Base-by-base conservation (phyloP, 2,113 vertebrate species). In the Syngnathoides biaculeatus region DNA sequence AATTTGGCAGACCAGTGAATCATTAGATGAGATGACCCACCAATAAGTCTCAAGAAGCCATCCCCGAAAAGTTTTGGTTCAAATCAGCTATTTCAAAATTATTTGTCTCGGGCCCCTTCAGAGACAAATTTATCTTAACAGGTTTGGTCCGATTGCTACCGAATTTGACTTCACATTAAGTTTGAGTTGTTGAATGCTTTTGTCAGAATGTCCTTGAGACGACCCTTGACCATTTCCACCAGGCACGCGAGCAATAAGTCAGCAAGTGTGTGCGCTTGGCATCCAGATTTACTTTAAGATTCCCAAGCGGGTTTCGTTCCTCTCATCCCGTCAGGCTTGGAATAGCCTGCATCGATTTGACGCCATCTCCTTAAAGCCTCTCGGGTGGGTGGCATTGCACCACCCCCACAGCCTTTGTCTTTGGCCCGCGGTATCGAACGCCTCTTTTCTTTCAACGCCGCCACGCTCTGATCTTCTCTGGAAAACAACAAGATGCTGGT, bases 301-400 rank as follows among this genome's bases (percentile, higher is more conserved):
- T 63, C 24, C 59, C 39, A 24, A 43, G 38, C 8, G 11, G 20
- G 15, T 12, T 12, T 63, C 6, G 20, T 62, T 35, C 26, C 15
- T 22, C 38, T 62, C 35, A 43, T 63, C 61, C 40, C 61, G 61
- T 63, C 61, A 61, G 20, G 39, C 61, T 42, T 6, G 24, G 61
- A 63, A 63, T 63, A 43, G 40, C 61, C 55, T 35, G 15, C 38
- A 63, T 63, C 42, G 61, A 63, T 63, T 40, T 14, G 20, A 15
- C 40, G 13, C 61, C 3, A 40, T 43, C 40, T 26, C 39, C 24
- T 47, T 6, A 45, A 24, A 47, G 43, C 22, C 38, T 47, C 62
- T 42, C 39, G 22, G 12, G 40, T 17, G 15, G 43, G 43, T 0
- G 43, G 43, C 43, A 17, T 43, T 48, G 15, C 56, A 4, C 27